Conservation (phyloP, 2,113 vertebrate genomes). For the Gasterosteus nipponicus region DNA sequence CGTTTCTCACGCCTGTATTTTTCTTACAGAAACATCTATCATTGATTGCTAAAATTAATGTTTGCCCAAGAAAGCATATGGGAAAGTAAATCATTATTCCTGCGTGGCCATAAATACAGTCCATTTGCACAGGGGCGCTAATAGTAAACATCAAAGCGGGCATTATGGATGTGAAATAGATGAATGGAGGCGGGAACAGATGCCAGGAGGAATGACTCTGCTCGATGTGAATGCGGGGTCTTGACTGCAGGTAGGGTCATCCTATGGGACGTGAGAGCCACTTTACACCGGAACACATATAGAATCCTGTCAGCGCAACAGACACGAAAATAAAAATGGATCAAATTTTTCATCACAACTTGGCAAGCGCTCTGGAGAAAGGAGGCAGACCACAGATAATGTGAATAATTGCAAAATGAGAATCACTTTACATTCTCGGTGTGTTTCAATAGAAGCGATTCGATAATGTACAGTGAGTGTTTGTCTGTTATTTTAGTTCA, state of each 20-base stretch:
- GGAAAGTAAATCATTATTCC: background rate
- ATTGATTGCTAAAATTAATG: background rate
- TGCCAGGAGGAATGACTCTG: background rate
- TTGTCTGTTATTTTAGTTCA: background rate
- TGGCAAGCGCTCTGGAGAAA: conserved; percentile 40
- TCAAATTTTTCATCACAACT: conserved; percentile 69
- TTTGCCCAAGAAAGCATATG: background rate
- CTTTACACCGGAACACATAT: conserved; percentile 57
- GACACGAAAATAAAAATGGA: conserved; percentile 66
- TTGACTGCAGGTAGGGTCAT: conserved; percentile 18
- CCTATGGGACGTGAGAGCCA: conserved; percentile 12
- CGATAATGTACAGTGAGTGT: background rate
- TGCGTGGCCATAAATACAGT: background rate
- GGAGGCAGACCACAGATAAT: conserved; percentile 5
- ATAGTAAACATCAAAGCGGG: background rate
- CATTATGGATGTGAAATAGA: background rate
- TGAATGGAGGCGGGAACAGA: background rate
- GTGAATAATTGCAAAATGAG: conserved; percentile 1
- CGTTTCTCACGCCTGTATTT: background rate
- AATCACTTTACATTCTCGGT: conserved; percentile 6
- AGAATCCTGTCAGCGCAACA: conserved; percentile 69
- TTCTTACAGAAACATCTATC: background rate
- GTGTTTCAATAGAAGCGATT: background rate
- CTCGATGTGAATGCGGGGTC: background rate
- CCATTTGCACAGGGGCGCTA: background rate